phyloP scores from a whole-genome alignment of 2,888 invertebrate genomes.

The Theristus sp. region DNA sequence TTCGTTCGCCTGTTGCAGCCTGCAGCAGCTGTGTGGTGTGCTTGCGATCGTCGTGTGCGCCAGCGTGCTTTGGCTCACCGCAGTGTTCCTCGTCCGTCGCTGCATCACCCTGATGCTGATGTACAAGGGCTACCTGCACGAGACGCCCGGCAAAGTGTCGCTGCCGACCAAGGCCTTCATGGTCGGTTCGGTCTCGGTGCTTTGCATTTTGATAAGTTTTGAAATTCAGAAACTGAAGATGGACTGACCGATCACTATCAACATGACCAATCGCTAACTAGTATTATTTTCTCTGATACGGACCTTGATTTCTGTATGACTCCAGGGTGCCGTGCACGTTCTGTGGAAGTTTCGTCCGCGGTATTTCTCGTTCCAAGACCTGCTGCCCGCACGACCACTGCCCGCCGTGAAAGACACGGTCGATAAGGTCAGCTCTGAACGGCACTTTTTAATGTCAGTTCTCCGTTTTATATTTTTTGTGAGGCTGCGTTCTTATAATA shows the following conservation, averaged over 20 bases:
- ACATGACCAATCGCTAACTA: background rate
- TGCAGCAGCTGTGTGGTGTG: background rate
- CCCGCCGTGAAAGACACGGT: background rate
- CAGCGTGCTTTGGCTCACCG: background rate
- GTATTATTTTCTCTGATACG: too few relatives aligned
- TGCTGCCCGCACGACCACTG: background rate
- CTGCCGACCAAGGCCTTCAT: background rate
- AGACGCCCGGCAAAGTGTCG: background rate
- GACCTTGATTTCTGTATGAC: too few relatives aligned
- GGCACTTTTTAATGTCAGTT: too few relatives aligned
- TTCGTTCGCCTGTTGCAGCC: too few relatives aligned
- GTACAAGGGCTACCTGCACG: background rate
- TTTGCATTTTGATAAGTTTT: background rate
- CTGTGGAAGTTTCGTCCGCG: background rate
- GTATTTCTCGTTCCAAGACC: background rate
- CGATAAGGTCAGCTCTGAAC: background rate
- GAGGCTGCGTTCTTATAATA: too few relatives aligned
- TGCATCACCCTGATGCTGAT: background rate
- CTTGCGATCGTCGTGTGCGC: background rate
- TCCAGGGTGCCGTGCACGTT: too few relatives aligned
- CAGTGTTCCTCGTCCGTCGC: background rate
- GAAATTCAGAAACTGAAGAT: background rate
- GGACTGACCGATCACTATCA: background rate
- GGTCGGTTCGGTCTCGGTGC: background rate
- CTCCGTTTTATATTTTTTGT: too few relatives aligned